These are phyloP conservation scores for Chionomys nivalis DNA, from an alignment of 2,113 vertebrate genomes.

Conservation along the genomic window DNA sequence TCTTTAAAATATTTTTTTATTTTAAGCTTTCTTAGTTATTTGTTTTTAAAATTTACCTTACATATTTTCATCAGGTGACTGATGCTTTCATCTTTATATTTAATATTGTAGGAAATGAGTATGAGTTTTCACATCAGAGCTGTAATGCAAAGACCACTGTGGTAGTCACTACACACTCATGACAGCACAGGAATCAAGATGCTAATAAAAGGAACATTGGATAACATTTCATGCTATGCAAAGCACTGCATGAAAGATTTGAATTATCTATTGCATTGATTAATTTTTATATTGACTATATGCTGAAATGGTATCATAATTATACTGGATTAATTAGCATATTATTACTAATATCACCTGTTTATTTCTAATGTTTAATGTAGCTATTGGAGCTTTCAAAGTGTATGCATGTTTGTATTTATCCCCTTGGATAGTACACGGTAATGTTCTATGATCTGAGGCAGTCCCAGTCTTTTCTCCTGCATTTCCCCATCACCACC, in stretches of 20 bases:
- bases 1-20: background rate
- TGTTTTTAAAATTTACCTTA: background rate
- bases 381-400: background rate
- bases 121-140: background rate
- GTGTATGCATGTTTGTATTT: background rate
- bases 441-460: background rate
- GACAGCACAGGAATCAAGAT: background rate
- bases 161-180: background rate
- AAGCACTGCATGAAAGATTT: background rate
- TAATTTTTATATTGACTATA: background rate
- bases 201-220: too few species aligned
- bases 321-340: background rate
- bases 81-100: background rate
- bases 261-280: background rate
- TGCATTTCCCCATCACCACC: background rate
- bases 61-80: background rate
- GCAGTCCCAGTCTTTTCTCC: background rate
- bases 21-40: background rate
- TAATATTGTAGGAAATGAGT: background rate
- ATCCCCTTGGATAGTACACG: background rate
- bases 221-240: too few species aligned
- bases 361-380: background rate
- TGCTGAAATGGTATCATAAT: background rate
- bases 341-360: background rate
- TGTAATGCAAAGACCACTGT: background rate